A percentile compares a stretch with the other conserved stretches of the same genome.
These are phyloP conservation scores for Myrmophylax atrothorax DNA, from an alignment of 2,113 vertebrate genomes.

Conservation along the genomic window DNA sequence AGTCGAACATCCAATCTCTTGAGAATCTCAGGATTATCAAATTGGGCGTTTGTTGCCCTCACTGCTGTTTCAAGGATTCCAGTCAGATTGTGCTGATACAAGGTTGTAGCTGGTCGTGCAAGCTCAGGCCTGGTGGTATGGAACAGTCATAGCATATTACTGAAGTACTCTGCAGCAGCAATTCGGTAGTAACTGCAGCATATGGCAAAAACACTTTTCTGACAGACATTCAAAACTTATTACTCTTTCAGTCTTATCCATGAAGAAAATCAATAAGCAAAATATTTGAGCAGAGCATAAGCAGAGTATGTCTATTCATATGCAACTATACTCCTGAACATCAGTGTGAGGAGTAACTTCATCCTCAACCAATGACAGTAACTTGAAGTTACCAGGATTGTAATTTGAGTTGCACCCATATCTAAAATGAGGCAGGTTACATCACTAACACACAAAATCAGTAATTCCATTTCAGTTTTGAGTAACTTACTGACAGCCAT, in stretches of 20 bases:
- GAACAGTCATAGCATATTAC: neutral
- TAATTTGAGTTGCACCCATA: neutral
- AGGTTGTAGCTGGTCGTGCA: constrained; percentile 91
- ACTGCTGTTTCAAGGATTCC: constrained; percentile 96
- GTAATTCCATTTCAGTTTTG: neutral
- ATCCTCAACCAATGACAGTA: neutral
- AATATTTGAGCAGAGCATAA: neutral
- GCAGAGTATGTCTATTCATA: neutral
- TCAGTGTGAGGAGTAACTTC: neutral
- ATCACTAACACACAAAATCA: neutral
- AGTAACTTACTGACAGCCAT: neutral
- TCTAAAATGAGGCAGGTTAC: neutral
- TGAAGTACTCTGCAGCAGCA: neutral
- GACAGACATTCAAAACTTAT: neutral
- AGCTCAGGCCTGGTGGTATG: constrained; percentile 86
- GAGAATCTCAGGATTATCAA: constrained; percentile 94
- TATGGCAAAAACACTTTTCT: neutral
- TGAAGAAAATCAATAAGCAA: neutral
- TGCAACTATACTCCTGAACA: neutral
- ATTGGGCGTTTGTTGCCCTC: constrained; percentile 96
- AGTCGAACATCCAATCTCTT: constrained; percentile 93
- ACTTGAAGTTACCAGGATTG: neutral
- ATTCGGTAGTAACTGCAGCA: neutral
- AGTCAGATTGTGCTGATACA: constrained; percentile 97
- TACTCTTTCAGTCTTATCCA: neutral